Conservation (phyloP, 2,113 vertebrate species). For the Vulpes lagopus region DNA sequence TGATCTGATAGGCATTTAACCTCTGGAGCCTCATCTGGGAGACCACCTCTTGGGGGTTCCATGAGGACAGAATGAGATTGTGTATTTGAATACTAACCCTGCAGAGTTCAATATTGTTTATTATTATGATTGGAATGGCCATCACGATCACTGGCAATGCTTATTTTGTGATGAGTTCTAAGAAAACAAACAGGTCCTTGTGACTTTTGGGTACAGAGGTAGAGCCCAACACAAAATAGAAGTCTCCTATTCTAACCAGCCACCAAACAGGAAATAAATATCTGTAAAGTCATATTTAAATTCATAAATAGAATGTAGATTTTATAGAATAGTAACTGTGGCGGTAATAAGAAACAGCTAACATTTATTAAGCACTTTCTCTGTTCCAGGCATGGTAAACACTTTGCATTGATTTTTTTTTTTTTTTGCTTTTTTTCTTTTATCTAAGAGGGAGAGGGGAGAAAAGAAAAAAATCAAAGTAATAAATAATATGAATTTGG, state of each 20-base stretch:
- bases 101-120: background rate
- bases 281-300: background rate
- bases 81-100: background rate
- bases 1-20: background rate
- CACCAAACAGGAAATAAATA: background rate
- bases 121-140: background rate
- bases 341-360: background rate
- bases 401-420: background rate
- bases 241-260: background rate
- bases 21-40: background rate
- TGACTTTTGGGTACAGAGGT: background rate
- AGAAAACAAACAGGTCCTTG: background rate
- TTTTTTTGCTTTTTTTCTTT: too few relatives aligned
- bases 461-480: background rate
- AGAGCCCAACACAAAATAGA: background rate
- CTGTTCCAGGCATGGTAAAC: background rate
- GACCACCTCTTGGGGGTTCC: background rate
- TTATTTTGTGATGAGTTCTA: background rate
- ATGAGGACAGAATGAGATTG: background rate
- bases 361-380: background rate
- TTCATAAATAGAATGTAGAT: background rate
- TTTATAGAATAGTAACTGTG: background rate
- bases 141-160: background rate
- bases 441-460: background rate
- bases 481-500: background rate